These are phyloP conservation scores for Pygoscelis adeliae DNA, from an alignment of 2,113 vertebrate genomes.

Conservation along the genomic window DNA sequence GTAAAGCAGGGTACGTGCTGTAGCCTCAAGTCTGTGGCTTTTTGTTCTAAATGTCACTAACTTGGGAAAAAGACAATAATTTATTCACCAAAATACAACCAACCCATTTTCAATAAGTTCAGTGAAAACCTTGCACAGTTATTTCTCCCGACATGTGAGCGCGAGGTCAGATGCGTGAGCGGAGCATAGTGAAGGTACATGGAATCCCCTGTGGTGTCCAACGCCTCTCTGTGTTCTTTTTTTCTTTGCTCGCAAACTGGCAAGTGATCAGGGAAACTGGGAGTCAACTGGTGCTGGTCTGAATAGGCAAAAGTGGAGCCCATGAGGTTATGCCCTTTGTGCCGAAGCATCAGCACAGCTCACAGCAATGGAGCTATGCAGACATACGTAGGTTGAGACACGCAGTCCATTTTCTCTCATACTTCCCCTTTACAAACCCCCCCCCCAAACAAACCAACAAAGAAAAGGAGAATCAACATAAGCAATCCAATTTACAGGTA, in stretches of 20 bases:
- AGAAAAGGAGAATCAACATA: background rate
- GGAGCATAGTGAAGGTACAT: background rate
- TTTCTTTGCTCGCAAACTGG: background rate
- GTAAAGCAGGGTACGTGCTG: background rate
- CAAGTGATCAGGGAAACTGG: background rate
- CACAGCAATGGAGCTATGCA: rapidly evolving
- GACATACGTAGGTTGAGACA: rapidly evolving
- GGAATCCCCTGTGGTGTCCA: background rate
- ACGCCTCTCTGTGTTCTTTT: background rate
- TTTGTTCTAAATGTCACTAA: background rate
- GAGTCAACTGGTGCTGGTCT: background rate
- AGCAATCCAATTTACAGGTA: background rate
- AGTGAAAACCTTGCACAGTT: background rate
- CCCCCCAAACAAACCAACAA: background rate
- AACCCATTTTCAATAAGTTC: background rate
- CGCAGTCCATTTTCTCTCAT: background rate
- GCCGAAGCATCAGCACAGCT: background rate
- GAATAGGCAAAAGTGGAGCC: background rate
- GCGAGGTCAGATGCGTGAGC: background rate
- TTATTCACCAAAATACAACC: background rate
- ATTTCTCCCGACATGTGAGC: rapidly evolving
- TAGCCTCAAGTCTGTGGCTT: background rate
- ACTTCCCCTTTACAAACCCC: background rate
- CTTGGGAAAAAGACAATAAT: background rate
- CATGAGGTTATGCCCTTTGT: background rate